Evolutionary conservation across 2,797 vertebrate genomes (phyloP), one percentile per base, ranked within the genome.

Genomic region (Ctenosaura bakeri): DNA sequence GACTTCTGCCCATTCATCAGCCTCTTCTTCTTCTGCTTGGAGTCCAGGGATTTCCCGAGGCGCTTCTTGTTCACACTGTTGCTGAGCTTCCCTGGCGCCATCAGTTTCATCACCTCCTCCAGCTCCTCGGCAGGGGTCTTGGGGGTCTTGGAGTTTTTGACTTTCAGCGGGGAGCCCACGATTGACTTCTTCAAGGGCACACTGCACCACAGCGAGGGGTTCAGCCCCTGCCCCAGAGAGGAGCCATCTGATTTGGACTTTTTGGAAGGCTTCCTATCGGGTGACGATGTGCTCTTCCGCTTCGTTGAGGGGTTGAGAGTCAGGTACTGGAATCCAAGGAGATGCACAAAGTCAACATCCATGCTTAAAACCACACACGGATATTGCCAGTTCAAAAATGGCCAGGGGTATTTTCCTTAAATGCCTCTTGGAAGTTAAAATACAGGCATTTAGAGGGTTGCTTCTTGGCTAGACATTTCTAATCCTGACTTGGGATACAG

Each of bases 231-330:
- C 89, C 95, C 97, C 56, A 97, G 94, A 87, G 98, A 95, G 42
- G 98, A 96, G 16, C 78, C 95, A 62, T 99, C 98, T 0, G 92
- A 91, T 96, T 98, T 99, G 9, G 97, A 92, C 95, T 98, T 99
- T 96, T 99, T 99, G 88, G 93, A 95, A 12, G 97, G 96, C 92
- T 98, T 99, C 91, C 98, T 97, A 10, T 99, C 99, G 14, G 98
- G 97, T 16, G 98, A 99, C 0, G 95, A 95, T 92, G 98, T 90
- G 92, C 97, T 98, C 96, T 98, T 99, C 77, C 99, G 98, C 94
- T 99, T 99, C 6, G 97, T 85, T 3, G 98, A 98, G 29, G 98
- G 98, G 94, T 99, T 99, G 90, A 98, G 98, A 89, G 98, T 98
- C 97, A 99, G 97, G 95, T 99, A 99, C 99, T 99, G 91, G 88